Conservation (phyloP, 2,113 vertebrate genomes). For the Urocolius indicus region DNA sequence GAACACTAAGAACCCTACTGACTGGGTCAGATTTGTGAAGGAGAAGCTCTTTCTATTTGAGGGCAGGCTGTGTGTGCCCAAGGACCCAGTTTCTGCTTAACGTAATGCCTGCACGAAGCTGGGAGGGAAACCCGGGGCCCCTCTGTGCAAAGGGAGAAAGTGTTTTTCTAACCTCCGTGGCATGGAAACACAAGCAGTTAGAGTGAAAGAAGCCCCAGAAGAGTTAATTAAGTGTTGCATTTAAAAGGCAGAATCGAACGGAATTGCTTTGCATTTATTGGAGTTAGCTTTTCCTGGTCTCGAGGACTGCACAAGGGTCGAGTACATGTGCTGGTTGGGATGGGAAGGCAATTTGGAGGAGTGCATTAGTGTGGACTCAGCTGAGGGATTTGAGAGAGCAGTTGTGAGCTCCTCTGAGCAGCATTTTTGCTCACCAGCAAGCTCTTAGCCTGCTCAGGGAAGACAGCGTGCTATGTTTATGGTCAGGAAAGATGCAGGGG, state of each 20-base stretch:
- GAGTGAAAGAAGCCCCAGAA: neutral
- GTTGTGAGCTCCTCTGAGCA: neutral
- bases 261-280: neutral
- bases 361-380: neutral
- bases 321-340: neutral
- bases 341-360: accelerated
- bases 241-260: neutral
- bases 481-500: neutral
- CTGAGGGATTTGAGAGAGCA: neutral
- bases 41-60: neutral
- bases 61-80: accelerated
- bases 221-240: conserved; percentile 39
- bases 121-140: neutral
- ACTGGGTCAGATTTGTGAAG: neutral
- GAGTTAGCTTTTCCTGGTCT: neutral
- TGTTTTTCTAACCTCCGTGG: conserved; percentile 20
- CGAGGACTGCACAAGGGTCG: neutral
- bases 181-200: neutral
- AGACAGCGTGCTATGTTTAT: neutral
- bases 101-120: neutral
- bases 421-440: neutral
- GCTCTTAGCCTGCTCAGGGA: neutral
- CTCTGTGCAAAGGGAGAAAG: neutral
- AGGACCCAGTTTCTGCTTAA: neutral
- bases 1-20: neutral